Conservation (phyloP, 1,140 invertebrate genomes). For the Eupristina koningsbergeri region DNA sequence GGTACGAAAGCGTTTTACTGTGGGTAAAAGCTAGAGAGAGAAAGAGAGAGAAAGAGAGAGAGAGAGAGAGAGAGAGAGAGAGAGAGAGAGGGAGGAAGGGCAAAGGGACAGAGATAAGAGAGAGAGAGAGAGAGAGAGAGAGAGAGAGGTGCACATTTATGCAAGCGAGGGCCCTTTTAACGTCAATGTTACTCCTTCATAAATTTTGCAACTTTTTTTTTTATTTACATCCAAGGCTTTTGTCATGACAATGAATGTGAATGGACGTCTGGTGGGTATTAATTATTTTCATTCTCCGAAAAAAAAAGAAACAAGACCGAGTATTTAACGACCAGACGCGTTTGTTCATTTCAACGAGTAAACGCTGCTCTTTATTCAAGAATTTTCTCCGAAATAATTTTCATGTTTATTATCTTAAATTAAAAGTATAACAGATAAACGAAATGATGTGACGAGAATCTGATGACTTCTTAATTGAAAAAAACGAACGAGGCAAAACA, state of each 20-base stretch:
- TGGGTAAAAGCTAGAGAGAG: constrained; percentile 1
- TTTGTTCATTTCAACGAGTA: no score
- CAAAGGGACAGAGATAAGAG: neutral
- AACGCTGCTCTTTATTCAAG: neutral
- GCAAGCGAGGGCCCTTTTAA: neutral
- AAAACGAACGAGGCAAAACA: no score
- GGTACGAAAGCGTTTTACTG: constrained; percentile 36
- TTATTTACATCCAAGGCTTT: neutral
- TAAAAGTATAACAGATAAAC: neutral
- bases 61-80: constrained; percentile 3
- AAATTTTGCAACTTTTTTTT: neutral
- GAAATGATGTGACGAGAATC: neutral
- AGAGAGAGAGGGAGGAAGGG: neutral
- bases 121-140: constrained; percentile 3
- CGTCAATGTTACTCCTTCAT: neutral
- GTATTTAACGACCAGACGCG: neutral
- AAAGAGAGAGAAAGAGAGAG: neutral
- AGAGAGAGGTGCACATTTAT: no score
- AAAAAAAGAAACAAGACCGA: neutral
- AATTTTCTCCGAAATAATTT: neutral
- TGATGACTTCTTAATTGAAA: neutral
- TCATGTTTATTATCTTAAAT: neutral
- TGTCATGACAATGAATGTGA: neutral
- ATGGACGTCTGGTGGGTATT: neutral
- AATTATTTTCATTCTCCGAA: constrained; percentile 10